Evolutionary conservation across 1,140 invertebrate genomes (phyloP), one percentile per base, ranked within the genome.

Genomic region (Popillia japonica): DNA sequence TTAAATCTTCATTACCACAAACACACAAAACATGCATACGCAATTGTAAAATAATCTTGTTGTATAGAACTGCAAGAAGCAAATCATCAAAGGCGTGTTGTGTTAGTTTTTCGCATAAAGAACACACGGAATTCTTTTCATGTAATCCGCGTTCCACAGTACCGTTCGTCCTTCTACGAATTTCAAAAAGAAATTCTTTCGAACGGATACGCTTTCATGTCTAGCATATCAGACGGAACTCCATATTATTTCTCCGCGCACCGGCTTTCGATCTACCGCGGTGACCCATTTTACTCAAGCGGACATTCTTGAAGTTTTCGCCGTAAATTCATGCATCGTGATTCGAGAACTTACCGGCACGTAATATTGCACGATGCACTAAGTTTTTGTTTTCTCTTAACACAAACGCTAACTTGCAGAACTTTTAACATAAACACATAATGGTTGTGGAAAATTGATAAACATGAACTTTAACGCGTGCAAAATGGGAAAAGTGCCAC

Each of bases 21-120:
- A n/a, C n/a, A n/a, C n/a, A n/a, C n/a, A n/a, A n/a, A n/a, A n/a
- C n/a, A n/a, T n/a, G n/a, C n/a, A n/a, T n/a, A n/a, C n/a, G n/a
- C n/a, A n/a, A n/a, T n/a, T 34, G 1, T 34, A 34, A 34, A 34
- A 34, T 34, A 34, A 34, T 34, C 27, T 34, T 34, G 2, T 34
- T 34, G 27, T 2, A 34, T 34, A 34, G 27, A 34, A 34, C 27
- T 34, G 27, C 27, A 34, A 68, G 6, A 68, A 64, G 20, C 10
- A 22, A 20, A 64, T n/a, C 59, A 20, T 68, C 61, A 68, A 68
- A 68, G 61, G 61, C 11, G 61, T 4, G 20, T 22, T 68, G 48
- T 68, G 61, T 68, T 68, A 34, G 61, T 27, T 68, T 68, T 68
- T 34, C 61, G 61, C 61, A 68, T 68, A 68, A 68, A 68, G 61